Base-by-base conservation (phyloP, 2,888 invertebrate species). In the Diogma glabrata region DNA sequence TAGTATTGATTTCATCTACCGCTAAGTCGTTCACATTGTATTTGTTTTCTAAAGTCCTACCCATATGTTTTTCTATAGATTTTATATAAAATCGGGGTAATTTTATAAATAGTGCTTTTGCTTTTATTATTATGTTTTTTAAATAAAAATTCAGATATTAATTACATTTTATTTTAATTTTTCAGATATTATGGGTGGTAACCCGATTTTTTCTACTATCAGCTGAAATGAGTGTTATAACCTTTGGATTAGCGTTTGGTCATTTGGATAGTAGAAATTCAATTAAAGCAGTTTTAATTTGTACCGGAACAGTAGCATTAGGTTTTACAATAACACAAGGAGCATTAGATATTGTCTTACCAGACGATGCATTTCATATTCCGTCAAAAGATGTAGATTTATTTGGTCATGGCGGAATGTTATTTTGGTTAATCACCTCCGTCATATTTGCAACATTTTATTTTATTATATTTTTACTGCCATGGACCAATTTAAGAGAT, bases 321-420 rank as follows among this genome's bases (percentile, higher is more conserved):
- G 46, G 46, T 10, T 46, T 46, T 46, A 46, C 46, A 26, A n/a
- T 46, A 16, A 46, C 24, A 16, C 46, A 46, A 17, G 46, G 46
- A 24, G 46, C 46, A 24, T 24, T 46, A 9, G 46, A 46, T 46
- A 46, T 46, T 46, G 46, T 46, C 12, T 26, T 46, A 16, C 46
- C 46, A 16, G 46, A 46, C 46, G 46, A 46, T 46, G 46, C 46
- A 16, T 46, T 46, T 46, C 46, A 46, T 16, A 46, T 46, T 24
- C 46, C 46, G 24, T 46, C 46, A 22, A 46, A 46, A 46, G 46
- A 46, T 46, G 14, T 46, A 46, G 46, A 46, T 46, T 46, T 46
- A 46, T 46, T 46, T 46, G 46, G 46, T 4, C 46, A 46, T 46
- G 46, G 46, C 4, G 46, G 46, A 24, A 46, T 46, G 46, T 26